Percentiles rank a stretch among this genome's conserved stretches.
phyloP scores from a whole-genome alignment of 2,113 vertebrate species.

The mouse (Mus musculus) region GRCm39 chr9:77860501-77861000 shows the following conservation, averaged over 20 bases:
- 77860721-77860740: conserved; percentile 14
- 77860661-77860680: background rate
- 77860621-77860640: conserved; percentile 4
- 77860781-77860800: background rate
- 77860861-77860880: background rate
- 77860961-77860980: background rate
- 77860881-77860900: background rate
- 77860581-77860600: conserved; percentile 27
- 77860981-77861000: background rate
- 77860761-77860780: background rate
- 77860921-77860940: background rate
- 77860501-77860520: background rate
- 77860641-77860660: background rate
- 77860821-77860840: background rate
- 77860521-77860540: background rate
- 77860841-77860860: background rate
- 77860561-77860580: background rate
- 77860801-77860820: background rate
- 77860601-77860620: background rate
- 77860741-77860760: background rate
- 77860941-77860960: background rate
- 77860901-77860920: background rate
- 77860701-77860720: background rate
- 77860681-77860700: background rate
- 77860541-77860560: background rate